phyloP scores from a whole-genome alignment of 2,797 vertebrate genomes.

The Poeciliopsis turneri region DNA sequence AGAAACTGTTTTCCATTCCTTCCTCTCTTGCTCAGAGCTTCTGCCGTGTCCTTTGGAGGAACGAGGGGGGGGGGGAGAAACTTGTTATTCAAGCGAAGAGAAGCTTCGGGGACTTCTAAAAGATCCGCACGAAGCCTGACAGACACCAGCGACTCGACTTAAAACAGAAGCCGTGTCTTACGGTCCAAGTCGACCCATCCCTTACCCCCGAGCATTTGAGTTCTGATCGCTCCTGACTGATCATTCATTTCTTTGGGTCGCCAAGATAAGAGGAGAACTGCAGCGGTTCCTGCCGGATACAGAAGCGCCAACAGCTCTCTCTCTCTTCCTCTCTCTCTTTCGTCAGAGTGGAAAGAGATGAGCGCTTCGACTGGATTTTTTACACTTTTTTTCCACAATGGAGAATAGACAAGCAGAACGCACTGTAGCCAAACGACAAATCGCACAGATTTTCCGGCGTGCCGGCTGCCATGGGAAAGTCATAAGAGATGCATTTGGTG shows the following conservation, averaged over 20 bases:
- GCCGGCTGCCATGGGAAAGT: slow-evolving; percentile 6
- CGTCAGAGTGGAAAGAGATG: neutral
- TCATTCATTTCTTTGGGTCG: slow-evolving; percentile 12
- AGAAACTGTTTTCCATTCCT: neutral
- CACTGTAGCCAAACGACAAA: neutral
- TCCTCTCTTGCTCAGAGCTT: neutral
- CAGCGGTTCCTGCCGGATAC: slow-evolving; percentile 10
- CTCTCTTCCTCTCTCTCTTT: neutral
- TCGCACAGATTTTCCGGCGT: neutral
- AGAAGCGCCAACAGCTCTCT: slow-evolving; percentile 2
- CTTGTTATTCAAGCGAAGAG: neutral
- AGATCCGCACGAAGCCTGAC: neutral
- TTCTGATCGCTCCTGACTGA: slow-evolving; percentile 5
- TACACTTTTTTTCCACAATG: slow-evolving; percentile 1
- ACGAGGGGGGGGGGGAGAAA: neutral
- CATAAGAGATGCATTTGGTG: neutral
- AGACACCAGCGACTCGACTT: neutral
- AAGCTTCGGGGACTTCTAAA: neutral
- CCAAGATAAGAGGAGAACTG: slow-evolving; percentile 13
- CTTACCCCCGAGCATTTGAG: neutral
- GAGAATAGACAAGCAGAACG: slow-evolving; percentile 4
- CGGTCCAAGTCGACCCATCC: neutral
- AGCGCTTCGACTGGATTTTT: neutral
- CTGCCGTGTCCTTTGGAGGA: neutral
- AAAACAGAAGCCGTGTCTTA: neutral